Percentiles rank a stretch among this genome's conserved stretches.
These are phyloP conservation scores for Syngnathus rostellatus DNA, from an alignment of 2,797 vertebrate species.

Conservation along the genomic window DNA sequence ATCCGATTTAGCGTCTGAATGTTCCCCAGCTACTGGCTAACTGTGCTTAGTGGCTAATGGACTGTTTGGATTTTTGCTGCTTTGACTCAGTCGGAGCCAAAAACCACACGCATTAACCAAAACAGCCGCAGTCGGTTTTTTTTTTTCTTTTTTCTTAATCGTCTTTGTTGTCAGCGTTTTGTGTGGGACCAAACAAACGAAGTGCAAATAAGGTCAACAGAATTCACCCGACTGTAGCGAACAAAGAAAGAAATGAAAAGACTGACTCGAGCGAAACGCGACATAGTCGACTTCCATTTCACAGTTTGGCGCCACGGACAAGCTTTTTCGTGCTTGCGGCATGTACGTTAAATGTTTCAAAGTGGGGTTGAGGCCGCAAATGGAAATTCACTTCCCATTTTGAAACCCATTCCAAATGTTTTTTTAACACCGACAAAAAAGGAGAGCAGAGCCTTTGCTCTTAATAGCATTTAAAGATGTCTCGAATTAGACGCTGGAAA, in stretches of 20 bases:
- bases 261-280: no score
- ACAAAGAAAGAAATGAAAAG: no score
- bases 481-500: neutral
- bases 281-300: no score
- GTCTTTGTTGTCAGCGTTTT: neutral
- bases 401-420: neutral
- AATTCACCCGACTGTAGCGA: no score
- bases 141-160: neutral
- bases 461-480: slow-evolving; percentile 1
- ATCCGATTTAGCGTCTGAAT: neutral
- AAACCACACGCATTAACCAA: neutral
- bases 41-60: neutral
- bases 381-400: neutral
- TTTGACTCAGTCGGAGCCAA: neutral
- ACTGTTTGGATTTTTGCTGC: slow-evolving; percentile 2
- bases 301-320: no score
- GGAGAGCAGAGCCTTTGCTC: neutral
- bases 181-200: neutral
- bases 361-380: neutral
- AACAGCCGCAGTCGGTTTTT: neutral
- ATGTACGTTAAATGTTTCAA: neutral
- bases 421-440: neutral
- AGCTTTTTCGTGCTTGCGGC: no score
- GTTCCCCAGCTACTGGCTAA: neutral
- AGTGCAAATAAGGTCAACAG: neutral